Evolutionary conservation across 2,888 invertebrate genomes (phyloP), one percentile per base, ranked within the genome.

Genomic region (Caenorhabditis zanzibari): DNA sequence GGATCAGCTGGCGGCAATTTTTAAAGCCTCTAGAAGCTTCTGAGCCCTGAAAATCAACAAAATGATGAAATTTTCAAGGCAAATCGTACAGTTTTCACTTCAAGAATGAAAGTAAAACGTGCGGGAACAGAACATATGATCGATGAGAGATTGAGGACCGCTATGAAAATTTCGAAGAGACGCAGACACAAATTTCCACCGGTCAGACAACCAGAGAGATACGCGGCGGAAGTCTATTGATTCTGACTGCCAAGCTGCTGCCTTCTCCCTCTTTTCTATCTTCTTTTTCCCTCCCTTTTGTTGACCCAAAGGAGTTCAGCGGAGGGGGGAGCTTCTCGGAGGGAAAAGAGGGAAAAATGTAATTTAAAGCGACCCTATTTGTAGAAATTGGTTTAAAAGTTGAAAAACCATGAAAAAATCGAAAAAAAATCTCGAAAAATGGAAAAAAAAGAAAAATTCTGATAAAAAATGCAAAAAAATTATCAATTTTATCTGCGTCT

Each of bases 121-220:
- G 41, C 24, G n/a, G 16, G 52, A 24, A 16, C 35, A 26, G 54
- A 81, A 74, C 74, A 74, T 74, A 74, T 75, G 81, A 81, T 81
- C 71, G 64, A 28, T 26, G 41, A 24, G 26, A 47, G 32, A 22
- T 26, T 14, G 26, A 14, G 14, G 14, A 24, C 7, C 54, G 0
- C 19, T 9, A 19, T 22, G 54, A 54, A 26, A 54, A 26, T 26
- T 14, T 26, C 12, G 26, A 32, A 28, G 73, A 56, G 66, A 73
- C 73, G 80, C 73, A 73, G 63, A 44, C 68, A 68, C 38, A 52
- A 22, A 14, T 12, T 54, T 26, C 68, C 68, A 68, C 61, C 68
- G 80, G 80, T 80, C 66, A 77, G 75, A 61, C 61, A 26, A 24
- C 61, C 24, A 22, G 63, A 22, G 63, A 16, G 63, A 5, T 26